Percentiles rank a stretch among this genome's conserved stretches.
Conservation (phyloP, 2,113 vertebrate species). For the Eurystomus gularis region DNA sequence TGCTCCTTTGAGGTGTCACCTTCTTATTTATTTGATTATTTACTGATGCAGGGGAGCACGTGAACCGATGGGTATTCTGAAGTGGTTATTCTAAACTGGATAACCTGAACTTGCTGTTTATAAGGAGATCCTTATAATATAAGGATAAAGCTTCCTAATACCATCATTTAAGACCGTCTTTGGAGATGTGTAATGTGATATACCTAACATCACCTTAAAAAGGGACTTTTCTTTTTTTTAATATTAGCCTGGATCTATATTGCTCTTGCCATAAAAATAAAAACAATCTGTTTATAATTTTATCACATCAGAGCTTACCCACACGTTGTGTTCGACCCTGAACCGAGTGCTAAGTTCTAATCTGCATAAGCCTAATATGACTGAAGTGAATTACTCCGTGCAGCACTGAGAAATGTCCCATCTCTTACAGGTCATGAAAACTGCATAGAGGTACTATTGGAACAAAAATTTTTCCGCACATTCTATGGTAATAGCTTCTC, state of each 20-base stretch:
- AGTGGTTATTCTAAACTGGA: not conserved
- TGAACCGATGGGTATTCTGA: not conserved
- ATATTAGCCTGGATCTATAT: not conserved
- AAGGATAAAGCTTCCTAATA: not conserved
- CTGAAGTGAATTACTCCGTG: not conserved
- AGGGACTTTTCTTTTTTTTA: not conserved
- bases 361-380: not conserved
- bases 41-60: not conserved
- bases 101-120: not conserved
- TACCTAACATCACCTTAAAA: not conserved
- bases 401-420: not conserved
- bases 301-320: not conserved
- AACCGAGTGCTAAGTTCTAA: not conserved
- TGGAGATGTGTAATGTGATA: not conserved
- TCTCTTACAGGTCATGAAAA: slow-evolving; percentile 90
- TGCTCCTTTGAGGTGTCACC: not conserved
- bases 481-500: slow-evolving; percentile 93
- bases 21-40: too few relatives aligned
- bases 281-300: not conserved
- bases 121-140: too few relatives aligned
- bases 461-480: slow-evolving; percentile 87
- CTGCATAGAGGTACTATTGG: slow-evolving; percentile 94
- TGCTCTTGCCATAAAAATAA: not conserved
- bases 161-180: not conserved
- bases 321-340: not conserved